Evolutionary conservation across 2,113 vertebrate species (phyloP).

Genomic region (Nycticorax nycticorax): DNA sequence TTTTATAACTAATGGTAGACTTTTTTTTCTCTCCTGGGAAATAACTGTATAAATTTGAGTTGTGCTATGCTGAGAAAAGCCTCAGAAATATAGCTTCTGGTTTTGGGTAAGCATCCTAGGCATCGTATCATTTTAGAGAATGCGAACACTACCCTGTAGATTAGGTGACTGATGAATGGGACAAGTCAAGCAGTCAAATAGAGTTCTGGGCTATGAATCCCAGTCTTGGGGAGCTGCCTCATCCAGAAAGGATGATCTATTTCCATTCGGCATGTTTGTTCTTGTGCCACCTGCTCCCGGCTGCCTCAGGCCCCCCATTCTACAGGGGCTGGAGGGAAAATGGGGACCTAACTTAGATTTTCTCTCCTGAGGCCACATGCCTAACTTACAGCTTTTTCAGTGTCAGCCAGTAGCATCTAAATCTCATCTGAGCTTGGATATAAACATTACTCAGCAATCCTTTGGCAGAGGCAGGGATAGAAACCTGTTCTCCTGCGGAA

Average conservation of each 20-base stretch:
- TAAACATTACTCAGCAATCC: not conserved
- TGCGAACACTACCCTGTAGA: not conserved
- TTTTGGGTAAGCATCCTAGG: not conserved
- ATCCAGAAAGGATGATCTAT: not conserved
- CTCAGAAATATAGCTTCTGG: not conserved
- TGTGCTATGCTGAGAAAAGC: not conserved
- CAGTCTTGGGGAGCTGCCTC: not conserved
- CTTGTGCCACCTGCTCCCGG: not conserved
- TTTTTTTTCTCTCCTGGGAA: not conserved
- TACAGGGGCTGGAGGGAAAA: not conserved
- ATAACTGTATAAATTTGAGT: not conserved
- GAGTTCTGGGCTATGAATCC: not conserved
- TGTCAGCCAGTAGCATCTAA: not conserved
- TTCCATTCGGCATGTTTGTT: not conserved
- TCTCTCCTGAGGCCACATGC: not conserved
- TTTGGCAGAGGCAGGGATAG: not conserved
- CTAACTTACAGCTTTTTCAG: not conserved
- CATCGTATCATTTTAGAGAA: not conserved
- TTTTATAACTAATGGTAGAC: not conserved
- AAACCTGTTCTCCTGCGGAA: not conserved
- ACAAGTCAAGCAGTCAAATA: not conserved
- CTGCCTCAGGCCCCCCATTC: not conserved
- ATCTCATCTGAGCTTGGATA: not conserved
- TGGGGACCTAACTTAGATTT: not conserved
- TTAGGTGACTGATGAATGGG: not conserved